These are phyloP conservation scores for Drosophila imparisetae DNA, from an alignment of 2,888 invertebrate species.

Conservation along the genomic window DNA sequence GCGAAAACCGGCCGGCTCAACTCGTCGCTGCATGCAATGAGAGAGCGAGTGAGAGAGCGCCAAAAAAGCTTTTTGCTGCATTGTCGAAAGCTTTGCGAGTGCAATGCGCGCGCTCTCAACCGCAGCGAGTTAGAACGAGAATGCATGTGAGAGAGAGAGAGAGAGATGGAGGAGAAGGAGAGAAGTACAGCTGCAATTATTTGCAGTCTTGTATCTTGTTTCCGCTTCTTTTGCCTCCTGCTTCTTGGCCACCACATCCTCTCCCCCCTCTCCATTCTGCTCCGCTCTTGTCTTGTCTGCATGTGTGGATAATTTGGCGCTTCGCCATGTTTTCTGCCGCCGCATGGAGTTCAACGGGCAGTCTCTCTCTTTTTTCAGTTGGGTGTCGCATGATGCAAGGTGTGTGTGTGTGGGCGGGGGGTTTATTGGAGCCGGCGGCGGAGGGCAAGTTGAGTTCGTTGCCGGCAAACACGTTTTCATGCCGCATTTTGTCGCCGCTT, in stretches of 20 bases:
- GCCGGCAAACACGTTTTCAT: constrained; percentile 72
- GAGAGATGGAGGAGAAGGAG: constrained; percentile 13
- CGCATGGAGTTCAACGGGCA: constrained; percentile 34
- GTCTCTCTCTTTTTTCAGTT: constrained; percentile 34
- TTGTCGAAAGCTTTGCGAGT: constrained; percentile 63
- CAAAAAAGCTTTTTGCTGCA: constrained; percentile 70
- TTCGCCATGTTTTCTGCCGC: constrained; percentile 77
- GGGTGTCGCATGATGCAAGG: constrained; percentile 70
- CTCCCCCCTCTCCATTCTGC: background rate
- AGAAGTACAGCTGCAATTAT: constrained; percentile 68
- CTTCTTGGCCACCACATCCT: constrained; percentile 24
- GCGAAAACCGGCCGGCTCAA: constrained; percentile 76
- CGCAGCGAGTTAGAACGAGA: constrained; percentile 14
- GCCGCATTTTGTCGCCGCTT: constrained; percentile 45
- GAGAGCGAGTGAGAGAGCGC: constrained; percentile 26
- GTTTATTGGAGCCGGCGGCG: constrained; percentile 26
- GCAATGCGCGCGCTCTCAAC: constrained; percentile 52
- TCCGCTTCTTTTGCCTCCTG: constrained; percentile 60
- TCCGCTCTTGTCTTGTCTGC: constrained; percentile 32
- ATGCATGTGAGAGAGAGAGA: background rate
- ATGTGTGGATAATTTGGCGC: constrained; percentile 83
- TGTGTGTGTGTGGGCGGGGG: background rate
- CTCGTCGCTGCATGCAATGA: constrained; percentile 51
- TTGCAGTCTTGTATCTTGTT: constrained; percentile 73
- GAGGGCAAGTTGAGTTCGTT: constrained; percentile 49